Evolutionary conservation across 2,113 vertebrate species (phyloP).

Genomic region (Redunca redunca): DNA sequence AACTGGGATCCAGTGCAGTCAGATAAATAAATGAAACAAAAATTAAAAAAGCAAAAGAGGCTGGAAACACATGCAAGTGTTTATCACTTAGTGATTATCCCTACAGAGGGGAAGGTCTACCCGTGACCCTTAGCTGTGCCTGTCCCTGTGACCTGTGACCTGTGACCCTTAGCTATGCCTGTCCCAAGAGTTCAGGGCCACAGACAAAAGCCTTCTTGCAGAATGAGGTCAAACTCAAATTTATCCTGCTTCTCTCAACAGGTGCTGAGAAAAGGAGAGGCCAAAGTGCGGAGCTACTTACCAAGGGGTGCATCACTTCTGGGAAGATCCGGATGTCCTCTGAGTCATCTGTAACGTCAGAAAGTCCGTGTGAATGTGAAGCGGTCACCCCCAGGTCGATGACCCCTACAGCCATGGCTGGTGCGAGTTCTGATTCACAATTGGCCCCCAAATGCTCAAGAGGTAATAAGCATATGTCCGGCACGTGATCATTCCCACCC

Average conservation of each 20-base stretch:
- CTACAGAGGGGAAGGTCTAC: not conserved
- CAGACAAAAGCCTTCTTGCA: not conserved
- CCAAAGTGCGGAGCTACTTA: not conserved
- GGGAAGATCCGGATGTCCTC: not conserved
- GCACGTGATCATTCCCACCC: not conserved
- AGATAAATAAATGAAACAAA: not conserved
- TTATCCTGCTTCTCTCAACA: not conserved
- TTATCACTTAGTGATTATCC: not conserved
- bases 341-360: constrained; percentile 50
- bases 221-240: not conserved
- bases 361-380: constrained; percentile 5
- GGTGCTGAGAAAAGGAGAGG: too few species aligned
- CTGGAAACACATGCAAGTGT: not conserved
- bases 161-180: not conserved
- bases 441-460: not conserved
- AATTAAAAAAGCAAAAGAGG: not conserved
- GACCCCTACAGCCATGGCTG: not conserved
- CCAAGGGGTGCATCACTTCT: constrained; percentile 3
- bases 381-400: not conserved
- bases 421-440: not conserved
- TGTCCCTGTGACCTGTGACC: not conserved
- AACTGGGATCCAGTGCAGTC: not conserved
- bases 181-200: not conserved
- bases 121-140: not conserved
- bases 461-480: not conserved